These are phyloP conservation scores for Elanus axillaris DNA, from an alignment of 2,113 vertebrate genomes.

Conservation along the genomic window DNA sequence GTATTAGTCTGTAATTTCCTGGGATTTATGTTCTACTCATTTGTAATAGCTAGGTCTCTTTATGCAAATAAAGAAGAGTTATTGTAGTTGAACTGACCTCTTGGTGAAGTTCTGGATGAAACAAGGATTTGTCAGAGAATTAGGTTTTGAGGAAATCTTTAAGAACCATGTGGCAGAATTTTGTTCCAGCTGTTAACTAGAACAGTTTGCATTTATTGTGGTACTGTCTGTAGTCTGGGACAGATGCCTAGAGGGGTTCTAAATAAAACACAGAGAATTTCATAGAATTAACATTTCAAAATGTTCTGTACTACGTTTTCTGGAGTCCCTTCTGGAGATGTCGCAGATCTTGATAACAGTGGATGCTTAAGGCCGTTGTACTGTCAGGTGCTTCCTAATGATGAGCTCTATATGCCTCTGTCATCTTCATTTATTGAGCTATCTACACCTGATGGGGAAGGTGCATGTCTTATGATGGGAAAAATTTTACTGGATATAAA, in stretches of 20 bases:
- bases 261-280: not conserved
- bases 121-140: conserved; percentile 40
- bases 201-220: not conserved
- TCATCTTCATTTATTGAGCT: conserved; percentile 47
- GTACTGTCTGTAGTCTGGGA: not conserved
- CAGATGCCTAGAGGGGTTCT: not conserved
- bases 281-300: not conserved
- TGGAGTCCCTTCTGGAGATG: conserved; percentile 71
- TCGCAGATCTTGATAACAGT: conserved; percentile 23
- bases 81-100: not conserved
- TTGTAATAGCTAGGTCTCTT: conserved; percentile 25
- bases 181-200: not conserved
- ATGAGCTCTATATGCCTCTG: conserved; percentile 73
- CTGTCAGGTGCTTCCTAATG: conserved; percentile 79
- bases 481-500: conserved; percentile 73
- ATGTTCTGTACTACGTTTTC: conserved; percentile 65
- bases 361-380: conserved; percentile 78
- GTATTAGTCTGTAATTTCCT: conserved; percentile 72
- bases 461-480: conserved; percentile 61
- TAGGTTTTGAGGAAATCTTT: not conserved
- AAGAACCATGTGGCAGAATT: not conserved
- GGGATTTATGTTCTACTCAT: conserved; percentile 72
- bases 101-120: conserved; percentile 15
- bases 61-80: conserved; percentile 20
- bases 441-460: conserved; percentile 46